Evolutionary conservation across 2,113 vertebrate genomes (phyloP), one percentile per base, ranked within the genome.

Genomic region (Pseudopipra pipra): DNA sequence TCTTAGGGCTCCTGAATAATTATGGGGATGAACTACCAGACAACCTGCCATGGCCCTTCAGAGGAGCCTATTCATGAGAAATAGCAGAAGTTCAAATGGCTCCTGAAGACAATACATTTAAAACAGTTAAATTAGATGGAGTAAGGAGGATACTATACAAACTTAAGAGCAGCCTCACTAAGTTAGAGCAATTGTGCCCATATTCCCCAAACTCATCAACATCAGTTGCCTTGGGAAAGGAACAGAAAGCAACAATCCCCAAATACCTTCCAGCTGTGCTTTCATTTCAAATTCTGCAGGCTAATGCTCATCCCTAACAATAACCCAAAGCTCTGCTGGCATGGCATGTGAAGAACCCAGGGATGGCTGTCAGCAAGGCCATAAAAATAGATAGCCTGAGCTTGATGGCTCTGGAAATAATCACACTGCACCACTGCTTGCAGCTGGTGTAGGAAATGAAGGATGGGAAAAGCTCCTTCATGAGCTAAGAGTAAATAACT

Each of bases 391-490:
- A 80, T 6, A 85, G 30, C 21, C 77, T 56, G 33, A 56, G 56
- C 43, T 67, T 81, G 89, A 87, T 71, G 65, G 76, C 46, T 91
- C 58, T 95, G 51, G 84, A 84, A 94, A 90, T 83, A 85, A 93
- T 61, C 59, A 41, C 20, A 11, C 35, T 28, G 28, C 59, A 66
- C 70, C 44, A 39, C 65, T 72, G 46, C 65, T 87, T 81, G 75
- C 72, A 81, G 31, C 33, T 89, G 54, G 61, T 21, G 41, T 6
- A 49, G 82, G 72, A 67, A 86, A 74, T 28, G 15, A 92, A 56
- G 44, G 66, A 78, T 65, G 15, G 39, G 47, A 71, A 90, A 75
- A 10, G 21, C 19, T 90, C 43, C 30, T 73, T 33, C 58, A 33
- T 56, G 70, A 96, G 52, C 44, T 72, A 46, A 19, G 27, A 75